Evolutionary conservation across 1,140 invertebrate genomes (phyloP), one percentile per base, ranked within the genome.

Genomic region (Drosophila oshimai): DNA sequence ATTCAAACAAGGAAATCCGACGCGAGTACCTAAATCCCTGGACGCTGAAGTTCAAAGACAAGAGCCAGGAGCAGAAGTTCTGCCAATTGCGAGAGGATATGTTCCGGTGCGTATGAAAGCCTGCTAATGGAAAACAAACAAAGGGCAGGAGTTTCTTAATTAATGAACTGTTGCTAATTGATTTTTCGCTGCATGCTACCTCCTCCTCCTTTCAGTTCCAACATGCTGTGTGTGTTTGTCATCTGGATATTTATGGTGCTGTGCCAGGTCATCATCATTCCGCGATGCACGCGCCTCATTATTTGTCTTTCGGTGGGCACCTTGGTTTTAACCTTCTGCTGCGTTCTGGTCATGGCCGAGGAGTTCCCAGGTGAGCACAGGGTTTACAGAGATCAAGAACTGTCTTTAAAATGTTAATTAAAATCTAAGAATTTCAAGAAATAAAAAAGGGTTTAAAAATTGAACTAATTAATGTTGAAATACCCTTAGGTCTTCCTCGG

Each of bases 1-100:
- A 96, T 74, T 98, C 96, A 61, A 98, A 99, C 90, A 97, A 97
- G 78, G 93, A 96, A 53, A 98, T 99, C 93, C 93, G 97, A 13
- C 94, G 94, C 9, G 96, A 96, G 17, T 97, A 98, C 91, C 95
- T 98, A 65, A 95, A 95, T 80, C 92, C 95, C 3, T 96, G 97
- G 94, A 96, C 96, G 2, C 92, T 99, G 12, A 94, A 95, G 45
- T 99, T 99, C 90, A 95, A 95, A 34, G 95, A 96, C 46, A 67
- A 78, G 4, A 78, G 88, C 2, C 89, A 93, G 36, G 93, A 93
- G 70, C 65, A 79, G 10, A 90, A 91, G 53, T 98, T 98, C 91
- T 95, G 95, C 44, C 94, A 96, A 79, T 92, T 98, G n/a, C 94
- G 96, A 54, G 97, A 98, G 91, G 96, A 97, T 74, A 97, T 98